Evolutionary conservation across 2,888 invertebrate genomes (phyloP).

Genomic region (Dichetophora obliterata): DNA sequence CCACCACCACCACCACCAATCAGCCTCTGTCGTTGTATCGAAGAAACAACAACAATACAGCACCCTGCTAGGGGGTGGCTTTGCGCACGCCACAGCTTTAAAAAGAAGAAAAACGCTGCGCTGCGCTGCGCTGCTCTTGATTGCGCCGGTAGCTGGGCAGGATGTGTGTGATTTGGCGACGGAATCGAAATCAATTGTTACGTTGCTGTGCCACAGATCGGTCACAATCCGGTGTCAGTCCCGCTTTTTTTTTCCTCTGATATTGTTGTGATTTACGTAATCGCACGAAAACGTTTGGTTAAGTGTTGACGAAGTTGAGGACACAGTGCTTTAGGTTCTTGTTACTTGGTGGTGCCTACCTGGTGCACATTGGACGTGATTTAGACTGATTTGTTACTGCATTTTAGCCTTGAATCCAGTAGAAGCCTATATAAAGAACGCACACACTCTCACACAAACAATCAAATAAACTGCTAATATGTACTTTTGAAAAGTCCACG

Average conservation of each 20-base stretch:
- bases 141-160: constrained; percentile 60
- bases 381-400: background rate
- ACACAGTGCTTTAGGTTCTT: background rate
- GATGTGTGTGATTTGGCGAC: constrained; percentile 69
- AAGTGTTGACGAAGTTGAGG: background rate
- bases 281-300: background rate
- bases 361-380: background rate
- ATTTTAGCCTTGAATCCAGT: constrained; percentile 43
- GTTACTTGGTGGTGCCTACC: background rate
- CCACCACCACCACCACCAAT: constrained; percentile 20
- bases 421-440: constrained; percentile 32
- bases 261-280: constrained; percentile 28
- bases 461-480: background rate
- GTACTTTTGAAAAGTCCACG: too few relatives aligned
- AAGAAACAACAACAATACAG: constrained; percentile 49
- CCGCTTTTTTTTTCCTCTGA: constrained; percentile 15
- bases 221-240: constrained; percentile 67
- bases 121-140: constrained; percentile 45
- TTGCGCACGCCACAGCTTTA: background rate
- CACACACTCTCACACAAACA: constrained; percentile 33
- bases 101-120: constrained; percentile 11
- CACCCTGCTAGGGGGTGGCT: constrained; percentile 35
- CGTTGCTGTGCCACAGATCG: constrained; percentile 70
- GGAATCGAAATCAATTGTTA: constrained; percentile 70
- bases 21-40: constrained; percentile 39